phyloP scores from a whole-genome alignment of 2,888 invertebrate species.

The Biston stratarius region DNA sequence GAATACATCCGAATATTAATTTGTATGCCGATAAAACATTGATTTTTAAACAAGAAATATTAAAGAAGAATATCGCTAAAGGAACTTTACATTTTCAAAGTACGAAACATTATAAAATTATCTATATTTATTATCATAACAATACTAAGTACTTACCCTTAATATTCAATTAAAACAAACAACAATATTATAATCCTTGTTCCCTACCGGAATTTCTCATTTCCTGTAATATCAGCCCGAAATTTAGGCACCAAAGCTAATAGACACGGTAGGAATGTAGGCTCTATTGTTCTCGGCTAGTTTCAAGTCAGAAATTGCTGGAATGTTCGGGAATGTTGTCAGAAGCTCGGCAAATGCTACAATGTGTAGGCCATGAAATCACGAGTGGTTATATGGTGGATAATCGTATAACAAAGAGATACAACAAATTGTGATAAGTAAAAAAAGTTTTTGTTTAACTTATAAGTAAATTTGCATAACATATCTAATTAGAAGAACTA shows the following conservation, averaged over 20 bases:
- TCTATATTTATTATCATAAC: not conserved
- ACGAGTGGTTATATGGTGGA: not conserved
- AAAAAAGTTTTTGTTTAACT: not conserved
- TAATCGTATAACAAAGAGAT: not conserved
- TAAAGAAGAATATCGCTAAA: too few relatives aligned
- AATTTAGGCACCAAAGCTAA: constrained; percentile 9
- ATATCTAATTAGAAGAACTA: too few relatives aligned
- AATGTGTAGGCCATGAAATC: not conserved
- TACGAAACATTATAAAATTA: not conserved
- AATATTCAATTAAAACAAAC: not conserved
- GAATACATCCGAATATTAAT: too few relatives aligned
- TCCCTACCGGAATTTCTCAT: not conserved
- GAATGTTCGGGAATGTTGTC: constrained; percentile 4
- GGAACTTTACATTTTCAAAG: too few relatives aligned
- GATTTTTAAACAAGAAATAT: too few relatives aligned
- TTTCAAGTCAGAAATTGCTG: constrained; percentile 7
- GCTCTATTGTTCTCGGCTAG: constrained; percentile 6
- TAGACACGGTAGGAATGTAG: not conserved
- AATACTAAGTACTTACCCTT: too few relatives aligned
- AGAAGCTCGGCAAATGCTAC: not conserved
- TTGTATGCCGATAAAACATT: too few relatives aligned
- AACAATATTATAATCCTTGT: not conserved
- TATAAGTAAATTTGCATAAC: too few relatives aligned
- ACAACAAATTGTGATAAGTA: not conserved
- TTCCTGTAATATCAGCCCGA: not conserved